These are phyloP conservation scores for Rhinoptilus africanus DNA, from an alignment of 2,113 vertebrate species.

Conservation along the genomic window DNA sequence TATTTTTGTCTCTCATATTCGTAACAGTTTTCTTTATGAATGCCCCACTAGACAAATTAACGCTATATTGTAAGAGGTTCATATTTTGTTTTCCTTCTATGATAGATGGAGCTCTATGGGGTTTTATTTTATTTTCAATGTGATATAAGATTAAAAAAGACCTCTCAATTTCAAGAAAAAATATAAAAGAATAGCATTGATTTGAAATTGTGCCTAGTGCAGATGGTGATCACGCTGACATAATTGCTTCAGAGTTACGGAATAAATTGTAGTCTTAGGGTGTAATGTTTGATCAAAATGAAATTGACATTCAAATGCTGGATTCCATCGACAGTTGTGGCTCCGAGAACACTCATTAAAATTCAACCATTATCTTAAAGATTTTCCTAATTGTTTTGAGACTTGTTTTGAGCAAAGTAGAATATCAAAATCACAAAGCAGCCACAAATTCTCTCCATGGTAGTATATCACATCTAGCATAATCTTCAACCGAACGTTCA, in stretches of 20 bases:
- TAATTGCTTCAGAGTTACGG: not conserved
- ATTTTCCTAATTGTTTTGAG: not conserved
- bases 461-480: not conserved
- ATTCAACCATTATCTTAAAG: not conserved
- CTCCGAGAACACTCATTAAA: not conserved
- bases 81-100: not conserved
- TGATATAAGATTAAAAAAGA: slow-evolving; percentile 10
- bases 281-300: slow-evolving; percentile 15
- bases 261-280: not conserved
- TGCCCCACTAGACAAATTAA: not conserved
- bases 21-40: not conserved
- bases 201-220: slow-evolving; percentile 27
- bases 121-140: not conserved
- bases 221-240: not conserved
- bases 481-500: not conserved
- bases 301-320: not conserved
- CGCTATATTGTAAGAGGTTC: not conserved
- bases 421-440: not conserved
- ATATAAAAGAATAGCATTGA: not conserved
- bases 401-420: not conserved
- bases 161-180: not conserved
- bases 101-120: not conserved
- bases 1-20: not conserved
- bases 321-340: not conserved
- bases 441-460: not conserved